Conservation (phyloP, 2,113 vertebrate genomes). For the Pangasianodon hypophthalmus region DNA sequence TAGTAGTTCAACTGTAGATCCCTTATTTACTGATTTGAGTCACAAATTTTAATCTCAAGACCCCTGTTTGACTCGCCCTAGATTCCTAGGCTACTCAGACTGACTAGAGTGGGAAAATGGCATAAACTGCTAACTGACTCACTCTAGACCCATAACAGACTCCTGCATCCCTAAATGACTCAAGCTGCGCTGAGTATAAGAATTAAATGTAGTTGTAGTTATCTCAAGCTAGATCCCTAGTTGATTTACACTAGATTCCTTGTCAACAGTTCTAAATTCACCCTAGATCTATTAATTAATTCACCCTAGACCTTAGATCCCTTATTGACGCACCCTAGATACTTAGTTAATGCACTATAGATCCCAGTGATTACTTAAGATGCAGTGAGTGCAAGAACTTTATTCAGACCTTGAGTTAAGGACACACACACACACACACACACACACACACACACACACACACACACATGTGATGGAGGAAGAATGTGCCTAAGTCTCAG, state of each 20-base stretch:
- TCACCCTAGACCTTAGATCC: not conserved
- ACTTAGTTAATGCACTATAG: not conserved
- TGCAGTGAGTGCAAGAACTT: not conserved
- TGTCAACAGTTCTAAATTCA: not conserved
- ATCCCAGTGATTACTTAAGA: not conserved
- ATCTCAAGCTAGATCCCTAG: not conserved
- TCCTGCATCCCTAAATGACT: not conserved
- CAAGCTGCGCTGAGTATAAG: no score
- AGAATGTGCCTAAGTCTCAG: not conserved
- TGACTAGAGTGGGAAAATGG: not conserved
- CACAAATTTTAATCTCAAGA: not conserved
- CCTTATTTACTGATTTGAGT: not conserved
- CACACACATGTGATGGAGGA: not conserved
- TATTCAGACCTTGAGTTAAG: not conserved
- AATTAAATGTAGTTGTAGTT: not conserved
- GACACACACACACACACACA: slow-evolving; percentile 5
- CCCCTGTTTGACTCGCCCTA: not conserved
- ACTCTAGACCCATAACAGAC: not conserved
- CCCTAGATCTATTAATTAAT: not conserved
- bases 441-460: slow-evolving; percentile 14
- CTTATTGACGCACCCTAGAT: not conserved
- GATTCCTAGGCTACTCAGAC: not conserved
- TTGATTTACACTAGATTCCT: not conserved
- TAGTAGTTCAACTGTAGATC: not conserved
- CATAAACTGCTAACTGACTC: not conserved